phyloP scores from a whole-genome alignment of 2,113 vertebrate genomes.

The Anhinga anhinga region DNA sequence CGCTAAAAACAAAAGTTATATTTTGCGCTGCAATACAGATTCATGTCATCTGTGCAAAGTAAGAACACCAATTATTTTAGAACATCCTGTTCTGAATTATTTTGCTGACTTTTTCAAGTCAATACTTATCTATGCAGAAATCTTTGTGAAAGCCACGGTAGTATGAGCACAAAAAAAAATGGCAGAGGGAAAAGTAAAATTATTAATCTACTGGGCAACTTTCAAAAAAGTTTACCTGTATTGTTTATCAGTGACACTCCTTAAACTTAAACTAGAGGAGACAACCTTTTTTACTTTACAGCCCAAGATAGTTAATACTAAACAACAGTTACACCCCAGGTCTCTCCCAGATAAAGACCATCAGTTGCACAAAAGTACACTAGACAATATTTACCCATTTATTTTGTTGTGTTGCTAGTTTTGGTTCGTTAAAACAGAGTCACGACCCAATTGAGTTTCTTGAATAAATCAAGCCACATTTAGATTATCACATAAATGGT shows the following conservation, averaged over 20 bases:
- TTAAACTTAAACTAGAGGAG: neutral
- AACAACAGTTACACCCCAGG: neutral
- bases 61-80: neutral
- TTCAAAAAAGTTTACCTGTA: neutral
- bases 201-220: neutral
- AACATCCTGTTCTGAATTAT: neutral
- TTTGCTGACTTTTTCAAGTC: neutral
- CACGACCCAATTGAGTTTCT: neutral
- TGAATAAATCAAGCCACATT: neutral
- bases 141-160: neutral
- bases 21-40: neutral
- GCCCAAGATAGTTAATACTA: neutral
- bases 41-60: neutral
- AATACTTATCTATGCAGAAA: neutral
- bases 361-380: neutral
- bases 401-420: neutral
- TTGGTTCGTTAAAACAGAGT: neutral
- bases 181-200: neutral
- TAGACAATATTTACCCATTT: neutral
- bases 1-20: neutral
- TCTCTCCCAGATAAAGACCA: neutral
- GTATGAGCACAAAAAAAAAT: neutral
- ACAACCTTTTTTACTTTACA: neutral
- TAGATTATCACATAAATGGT: neutral
- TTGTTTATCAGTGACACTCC: neutral